Evolutionary conservation across 1,140 invertebrate genomes (phyloP), one percentile per base, ranked within the genome.

Genomic region (Formica selysi): DNA sequence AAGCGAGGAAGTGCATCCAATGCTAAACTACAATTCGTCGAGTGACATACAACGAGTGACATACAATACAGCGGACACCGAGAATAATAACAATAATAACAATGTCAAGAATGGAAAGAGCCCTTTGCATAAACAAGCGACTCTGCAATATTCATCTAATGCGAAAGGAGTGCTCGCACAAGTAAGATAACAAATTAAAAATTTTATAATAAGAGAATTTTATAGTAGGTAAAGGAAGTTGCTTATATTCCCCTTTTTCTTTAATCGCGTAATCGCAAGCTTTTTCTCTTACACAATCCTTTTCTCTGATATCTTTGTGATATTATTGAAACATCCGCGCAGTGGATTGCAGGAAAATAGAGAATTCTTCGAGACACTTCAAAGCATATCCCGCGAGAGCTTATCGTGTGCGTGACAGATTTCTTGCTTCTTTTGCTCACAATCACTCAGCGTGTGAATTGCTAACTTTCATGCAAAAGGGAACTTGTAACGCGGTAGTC

Each of bases 121-220:
- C 3, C 59, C 11, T 29, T 38, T 48, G 26, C 44, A 41, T 67
- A 84, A 76, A 41, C 85, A 62, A 38, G 36, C 22, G 65, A 29
- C 71, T 3, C 80, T 41, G 13, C 80, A 81, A 26, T 78, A 91
- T 67, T 87, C 81, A 1, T 90, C 91, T 2, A 93, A 93, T 76
- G 79, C 67, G 2, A 93, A 91, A 64, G 93, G 91, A 8, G 89
- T 92, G 36, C 76, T 93, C 32, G 93, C 93, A 11, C 93, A 94
- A 92, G 93, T 94, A 3, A 83, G 67, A 48, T 29, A 36, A n/a
- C 6, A n/a, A 59, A 62, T 48, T 83, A 44, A 1, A 36, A 38
- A 51, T 38, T 57, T 65, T 48, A 44, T 19, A 29, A 29, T 29
- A 29, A 29, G 26, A 29, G 26, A 29, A 29, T 29, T 29, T 29